A percentile compares a stretch with the other conserved stretches of the same genome.
phyloP scores from a whole-genome alignment of 2,113 vertebrate species.

The Ariopsis seemanni region DNA sequence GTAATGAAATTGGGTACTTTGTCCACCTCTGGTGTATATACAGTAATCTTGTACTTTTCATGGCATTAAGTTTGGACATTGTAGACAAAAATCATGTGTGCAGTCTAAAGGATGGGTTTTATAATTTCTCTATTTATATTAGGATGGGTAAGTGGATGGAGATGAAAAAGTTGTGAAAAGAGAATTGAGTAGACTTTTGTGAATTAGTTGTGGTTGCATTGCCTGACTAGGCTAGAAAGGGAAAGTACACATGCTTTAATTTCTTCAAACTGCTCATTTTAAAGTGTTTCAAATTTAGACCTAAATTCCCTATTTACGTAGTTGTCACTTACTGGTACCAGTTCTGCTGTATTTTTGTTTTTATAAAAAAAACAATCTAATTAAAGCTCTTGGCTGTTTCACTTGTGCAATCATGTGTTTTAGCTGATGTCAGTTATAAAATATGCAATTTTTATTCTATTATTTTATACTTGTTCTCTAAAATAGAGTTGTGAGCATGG shows the following conservation, averaged over 20 bases:
- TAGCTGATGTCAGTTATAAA: background rate
- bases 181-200: background rate
- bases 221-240: background rate
- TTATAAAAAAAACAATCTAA: background rate
- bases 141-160: background rate
- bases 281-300: background rate
- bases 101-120: background rate
- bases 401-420: background rate
- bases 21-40: no score
- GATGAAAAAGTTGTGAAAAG: background rate
- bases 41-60: background rate
- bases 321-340: background rate
- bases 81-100: background rate
- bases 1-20: no score
- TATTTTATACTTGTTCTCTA: background rate
- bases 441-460: background rate
- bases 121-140: background rate
- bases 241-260: slow-evolving; percentile 20
- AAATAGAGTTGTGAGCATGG: background rate
- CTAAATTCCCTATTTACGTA: background rate
- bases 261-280: slow-evolving; percentile 19
- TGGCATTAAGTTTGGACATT: background rate
- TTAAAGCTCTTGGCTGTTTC: background rate
- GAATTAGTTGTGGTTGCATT: background rate
- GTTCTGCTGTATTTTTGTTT: background rate